Conservation (phyloP, 2,888 invertebrate genomes). For the Zootermopsis nevadensis region DNA sequence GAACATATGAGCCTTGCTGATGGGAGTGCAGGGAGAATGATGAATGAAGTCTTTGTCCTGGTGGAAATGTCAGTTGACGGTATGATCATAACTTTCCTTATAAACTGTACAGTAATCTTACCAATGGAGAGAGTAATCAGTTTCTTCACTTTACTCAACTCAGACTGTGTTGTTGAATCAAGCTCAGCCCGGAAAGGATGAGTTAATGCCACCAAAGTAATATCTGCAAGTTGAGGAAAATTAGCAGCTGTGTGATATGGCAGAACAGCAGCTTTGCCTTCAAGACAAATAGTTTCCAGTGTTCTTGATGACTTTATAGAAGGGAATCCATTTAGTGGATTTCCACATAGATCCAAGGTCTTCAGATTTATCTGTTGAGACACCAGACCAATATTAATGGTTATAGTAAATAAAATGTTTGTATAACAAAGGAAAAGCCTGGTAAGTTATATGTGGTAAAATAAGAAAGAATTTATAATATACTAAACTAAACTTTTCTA, state of each 20-base stretch:
- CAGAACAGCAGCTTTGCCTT: constrained; percentile 10
- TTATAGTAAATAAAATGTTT: too few species aligned
- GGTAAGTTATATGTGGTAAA: too few species aligned
- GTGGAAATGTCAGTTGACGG: too few species aligned
- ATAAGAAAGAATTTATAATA: too few species aligned
- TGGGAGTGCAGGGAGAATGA: too few species aligned
- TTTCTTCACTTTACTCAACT: not conserved
- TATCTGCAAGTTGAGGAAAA: constrained; percentile 27
- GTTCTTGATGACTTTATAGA: not conserved
- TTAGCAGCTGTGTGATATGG: constrained; percentile 11
- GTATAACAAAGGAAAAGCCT: too few species aligned
- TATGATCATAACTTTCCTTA: too few species aligned
- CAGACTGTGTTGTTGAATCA: not conserved
- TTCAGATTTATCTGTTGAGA: constrained; percentile 37
- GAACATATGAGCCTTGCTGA: too few species aligned
- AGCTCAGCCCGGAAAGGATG: not conserved
- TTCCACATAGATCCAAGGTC: constrained; percentile 45
- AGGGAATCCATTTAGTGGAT: constrained; percentile 34
- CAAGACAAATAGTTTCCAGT: constrained; percentile 37
- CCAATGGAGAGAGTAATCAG: not conserved
- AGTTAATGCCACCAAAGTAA: constrained; percentile 12
- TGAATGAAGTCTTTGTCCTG: too few species aligned
- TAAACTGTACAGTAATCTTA: not conserved
- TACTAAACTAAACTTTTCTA: too few species aligned
- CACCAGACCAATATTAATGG: too few species aligned